These are phyloP conservation scores for Hermatobates lingyangjiaoensis DNA, from an alignment of 1,140 invertebrate genomes.

Conservation along the genomic window DNA sequence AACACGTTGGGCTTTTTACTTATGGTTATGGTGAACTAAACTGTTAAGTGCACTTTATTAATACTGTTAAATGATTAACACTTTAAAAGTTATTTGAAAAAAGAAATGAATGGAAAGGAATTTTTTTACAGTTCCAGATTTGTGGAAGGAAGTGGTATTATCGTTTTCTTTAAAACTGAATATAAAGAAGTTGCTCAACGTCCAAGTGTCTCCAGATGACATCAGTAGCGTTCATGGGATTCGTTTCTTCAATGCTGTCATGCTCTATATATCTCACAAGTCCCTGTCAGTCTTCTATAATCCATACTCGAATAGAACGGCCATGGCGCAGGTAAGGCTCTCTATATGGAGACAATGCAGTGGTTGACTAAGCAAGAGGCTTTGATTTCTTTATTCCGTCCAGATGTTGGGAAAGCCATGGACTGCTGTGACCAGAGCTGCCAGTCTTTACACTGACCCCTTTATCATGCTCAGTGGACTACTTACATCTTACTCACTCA, in stretches of 20 bases:
- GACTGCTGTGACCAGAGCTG: slow-evolving; percentile 48
- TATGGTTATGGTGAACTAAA: too few relatives aligned
- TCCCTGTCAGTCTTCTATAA: slow-evolving; percentile 51
- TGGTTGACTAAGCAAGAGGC: too few relatives aligned
- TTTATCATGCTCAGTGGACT: slow-evolving; percentile 57
- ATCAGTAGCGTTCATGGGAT: slow-evolving; percentile 45
- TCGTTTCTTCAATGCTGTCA: slow-evolving; percentile 41
- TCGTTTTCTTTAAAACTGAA: slow-evolving; percentile 46
- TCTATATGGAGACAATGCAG: too few relatives aligned
- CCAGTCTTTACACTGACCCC: slow-evolving; percentile 55
- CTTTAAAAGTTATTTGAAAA: too few relatives aligned
- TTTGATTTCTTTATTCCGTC: not conserved
- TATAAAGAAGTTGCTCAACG: slow-evolving; percentile 29
- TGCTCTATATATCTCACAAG: slow-evolving; percentile 46
- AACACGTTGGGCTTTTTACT: too few relatives aligned
- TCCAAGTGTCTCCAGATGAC: slow-evolving; percentile 32
- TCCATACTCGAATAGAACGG: slow-evolving; percentile 45
- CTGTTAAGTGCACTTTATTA: too few relatives aligned
- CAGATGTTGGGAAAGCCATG: slow-evolving; percentile 36
- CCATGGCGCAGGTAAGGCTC: slow-evolving; percentile 38
- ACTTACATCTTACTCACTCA: slow-evolving; percentile 41
- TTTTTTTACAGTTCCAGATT: too few relatives aligned
- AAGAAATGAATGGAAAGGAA: too few relatives aligned
- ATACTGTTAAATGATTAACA: too few relatives aligned
- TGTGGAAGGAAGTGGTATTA: slow-evolving; percentile 26